A percentile compares a stretch with the other conserved stretches of the same genome.
Conservation (phyloP, 2,888 invertebrate species). For the Octonoba sinensis region DNA sequence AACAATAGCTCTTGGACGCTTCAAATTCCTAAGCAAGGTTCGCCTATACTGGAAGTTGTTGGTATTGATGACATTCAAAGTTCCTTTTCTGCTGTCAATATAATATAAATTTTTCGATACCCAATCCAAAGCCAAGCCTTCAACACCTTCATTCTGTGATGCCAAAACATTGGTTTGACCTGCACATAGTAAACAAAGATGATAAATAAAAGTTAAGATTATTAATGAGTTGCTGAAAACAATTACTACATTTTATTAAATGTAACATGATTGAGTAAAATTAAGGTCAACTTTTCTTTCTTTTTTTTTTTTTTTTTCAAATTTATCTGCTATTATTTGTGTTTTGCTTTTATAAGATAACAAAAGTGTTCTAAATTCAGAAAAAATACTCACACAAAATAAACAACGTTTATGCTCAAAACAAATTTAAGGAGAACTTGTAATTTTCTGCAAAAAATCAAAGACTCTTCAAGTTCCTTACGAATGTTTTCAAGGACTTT, state of each 20-base stretch:
- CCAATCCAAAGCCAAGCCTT: constrained; percentile 96
- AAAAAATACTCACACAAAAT: too few relatives aligned
- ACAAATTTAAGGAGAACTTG: too few relatives aligned
- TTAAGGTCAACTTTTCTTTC: not conserved
- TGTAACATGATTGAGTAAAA: not conserved
- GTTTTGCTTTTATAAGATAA: too few relatives aligned
- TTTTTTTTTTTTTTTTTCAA: too few relatives aligned
- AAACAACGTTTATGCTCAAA: too few relatives aligned
- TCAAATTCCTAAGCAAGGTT: constrained; percentile 86
- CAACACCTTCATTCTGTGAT: constrained; percentile 96
- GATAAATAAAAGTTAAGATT: not conserved
- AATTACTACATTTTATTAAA: not conserved
- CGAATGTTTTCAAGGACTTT: too few relatives aligned
- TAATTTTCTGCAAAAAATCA: too few relatives aligned
- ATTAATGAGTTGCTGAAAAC: not conserved
- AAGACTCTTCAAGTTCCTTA: too few relatives aligned
- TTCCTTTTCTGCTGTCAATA: constrained; percentile 93
- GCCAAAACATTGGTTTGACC: constrained; percentile 90
- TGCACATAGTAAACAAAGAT: not conserved
- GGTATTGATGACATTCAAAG: constrained; percentile 91
- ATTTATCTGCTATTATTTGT: too few relatives aligned
- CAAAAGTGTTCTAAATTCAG: too few relatives aligned
- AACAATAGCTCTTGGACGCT: constrained; percentile 94
- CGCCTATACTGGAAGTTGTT: constrained; percentile 86
- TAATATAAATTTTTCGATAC: constrained; percentile 94